Percentiles rank a stretch among this genome's conserved stretches.
phyloP scores from a whole-genome alignment of 2,113 vertebrate genomes.

The Centropus unirufus region DNA sequence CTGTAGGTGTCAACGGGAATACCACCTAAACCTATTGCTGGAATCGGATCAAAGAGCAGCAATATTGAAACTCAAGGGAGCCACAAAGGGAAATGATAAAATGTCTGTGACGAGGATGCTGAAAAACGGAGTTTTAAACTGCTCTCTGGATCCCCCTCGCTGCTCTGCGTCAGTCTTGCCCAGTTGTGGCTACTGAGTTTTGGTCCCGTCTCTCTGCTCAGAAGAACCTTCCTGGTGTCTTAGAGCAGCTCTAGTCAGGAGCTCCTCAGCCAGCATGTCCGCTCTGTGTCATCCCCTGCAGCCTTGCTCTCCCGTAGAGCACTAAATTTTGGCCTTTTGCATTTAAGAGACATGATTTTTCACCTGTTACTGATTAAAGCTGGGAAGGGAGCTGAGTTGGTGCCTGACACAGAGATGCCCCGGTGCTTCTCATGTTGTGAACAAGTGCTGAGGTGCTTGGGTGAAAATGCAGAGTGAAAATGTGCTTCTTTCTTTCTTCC shows the following conservation, averaged over 20 bases:
- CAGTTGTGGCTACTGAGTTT: background rate
- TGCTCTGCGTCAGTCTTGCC: background rate
- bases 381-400: background rate
- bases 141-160: background rate
- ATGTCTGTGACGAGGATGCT: background rate
- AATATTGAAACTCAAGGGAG: background rate
- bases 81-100: background rate
- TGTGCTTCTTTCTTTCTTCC: background rate
- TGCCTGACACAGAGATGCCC: background rate
- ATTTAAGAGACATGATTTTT: background rate
- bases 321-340: background rate
- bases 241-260: background rate
- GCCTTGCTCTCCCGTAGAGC: background rate
- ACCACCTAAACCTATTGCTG: background rate
- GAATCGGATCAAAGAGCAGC: background rate
- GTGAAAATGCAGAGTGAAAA: background rate
- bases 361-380: background rate
- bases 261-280: background rate
- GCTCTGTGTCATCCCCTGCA: background rate
- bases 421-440: fast-evolving
- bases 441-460: background rate
- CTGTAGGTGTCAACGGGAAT: background rate
- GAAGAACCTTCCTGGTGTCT: background rate
- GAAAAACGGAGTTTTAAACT: background rate
- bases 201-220: background rate